Evolutionary conservation across 2,797 vertebrate genomes (phyloP), one percentile per base, ranked within the genome.

Genomic region (Enteromius thamalakanensis): DNA sequence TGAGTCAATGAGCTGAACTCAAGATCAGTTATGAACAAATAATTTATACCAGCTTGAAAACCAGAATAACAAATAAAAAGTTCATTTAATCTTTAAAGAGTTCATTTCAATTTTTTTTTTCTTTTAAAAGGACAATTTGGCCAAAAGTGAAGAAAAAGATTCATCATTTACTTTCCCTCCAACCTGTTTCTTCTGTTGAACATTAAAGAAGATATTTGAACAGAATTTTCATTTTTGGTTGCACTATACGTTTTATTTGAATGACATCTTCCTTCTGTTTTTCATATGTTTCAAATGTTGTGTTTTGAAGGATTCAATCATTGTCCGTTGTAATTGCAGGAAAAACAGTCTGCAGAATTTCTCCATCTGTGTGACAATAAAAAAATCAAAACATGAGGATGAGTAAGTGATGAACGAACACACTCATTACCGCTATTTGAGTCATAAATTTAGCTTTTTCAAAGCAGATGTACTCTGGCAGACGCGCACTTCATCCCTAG

Each of bases 371-470:
- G 17, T 29, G 15, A 6, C 4, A 34, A 19, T 49, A 55, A 60
- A 58, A n/a, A 11, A 11, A 49, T 4, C 15, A 53, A 53, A 53
- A 34, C 3, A 1, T 9, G 26, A 32, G 26, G 65, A 68, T 40
- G 68, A 70, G 40, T 23, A n/a, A 75, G 40, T 40, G 6, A 55
- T 32, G 4, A 65, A 34, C 29, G 3, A 34, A 72, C 55, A 62
- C 12, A 32, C 34, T 70, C 34, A 82, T 29, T 69, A 78, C 40
- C 1, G 6, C 42, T 49, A 32, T 65, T 49, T 23, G 62, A 78
- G 42, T 32, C 17, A 64, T 64, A 65, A 78, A 78, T 77, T 47
- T 40, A 14, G 40, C 40, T 75, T 74, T 64, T 51, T 67, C 60
- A 40, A n/a, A 62, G 40, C 47, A 75, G 70, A 81, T 19, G 58